Evolutionary conservation across 1,140 invertebrate genomes (phyloP), one percentile per base, ranked within the genome.

Genomic region (Drosophila subobscura): DNA sequence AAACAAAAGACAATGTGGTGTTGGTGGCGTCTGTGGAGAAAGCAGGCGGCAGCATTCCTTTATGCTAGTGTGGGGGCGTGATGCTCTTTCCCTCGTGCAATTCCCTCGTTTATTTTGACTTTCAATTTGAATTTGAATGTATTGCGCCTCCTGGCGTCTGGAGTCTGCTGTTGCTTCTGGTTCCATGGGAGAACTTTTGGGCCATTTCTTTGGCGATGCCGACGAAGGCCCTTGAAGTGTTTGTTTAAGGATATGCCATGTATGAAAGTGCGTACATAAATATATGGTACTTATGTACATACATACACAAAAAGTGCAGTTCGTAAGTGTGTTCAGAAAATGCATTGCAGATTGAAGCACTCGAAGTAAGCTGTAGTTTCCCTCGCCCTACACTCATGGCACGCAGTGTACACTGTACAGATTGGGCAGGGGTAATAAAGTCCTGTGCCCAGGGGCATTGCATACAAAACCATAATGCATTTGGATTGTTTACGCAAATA

Each of bases 61-160:
- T 12, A 12, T 40, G 14, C 25, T 12, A 42, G 49, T 42, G 56
- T 8, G 44, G 42, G 16, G 58, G 50, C 56, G 50, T 53, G 37
- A 23, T n/a, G n/a, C n/a, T n/a, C n/a, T n/a, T 40, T 10, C 27
- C 45, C 33, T 10, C 46, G 45, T 65, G 41, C 60, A 45, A 20
- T 27, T 12, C 10, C 12, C 71, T 66, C 60, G 72, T 59, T 75
- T 75, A 61, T 75, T 75, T 58, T 75, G 72, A 75, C 71, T 74
- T 66, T 75, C 72, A 75, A 75, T 75, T 75, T 54, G 53, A 75
- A 59, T 57, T n/a, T n/a, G n/a, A 54, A 53, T 66, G 50, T 64
- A 3, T 7, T 55, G 51, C 16, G 22, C 16, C 42, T 50, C 23
- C 29, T 14, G 47, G 37, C 55, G 50, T 33, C n/a, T 7, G 29